phyloP scores from a whole-genome alignment of 2,113 vertebrate species.

The Bagarius yarrelli region DNA sequence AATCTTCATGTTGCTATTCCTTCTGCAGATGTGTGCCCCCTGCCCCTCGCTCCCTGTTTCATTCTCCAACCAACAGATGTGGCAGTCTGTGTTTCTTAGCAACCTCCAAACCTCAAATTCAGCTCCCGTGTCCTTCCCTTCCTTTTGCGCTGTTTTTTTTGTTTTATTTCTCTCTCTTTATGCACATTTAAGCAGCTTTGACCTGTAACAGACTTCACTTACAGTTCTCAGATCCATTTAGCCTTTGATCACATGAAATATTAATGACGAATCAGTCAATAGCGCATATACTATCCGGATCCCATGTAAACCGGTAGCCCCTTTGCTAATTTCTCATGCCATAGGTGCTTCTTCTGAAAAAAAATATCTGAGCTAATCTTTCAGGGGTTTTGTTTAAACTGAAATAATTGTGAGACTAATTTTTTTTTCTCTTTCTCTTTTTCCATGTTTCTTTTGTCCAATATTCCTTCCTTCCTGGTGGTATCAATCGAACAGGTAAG shows the following conservation, averaged over 20 bases:
- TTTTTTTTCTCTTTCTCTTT: constrained; percentile 6
- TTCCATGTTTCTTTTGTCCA: constrained; percentile 17
- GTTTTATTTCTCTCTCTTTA: not conserved
- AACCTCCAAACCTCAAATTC: constrained; percentile 33
- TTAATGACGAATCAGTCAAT: constrained; percentile 31
- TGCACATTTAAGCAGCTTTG: constrained; percentile 12
- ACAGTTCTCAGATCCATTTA: constrained; percentile 23
- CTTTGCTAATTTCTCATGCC: not conserved
- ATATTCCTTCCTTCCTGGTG: constrained; percentile 10
- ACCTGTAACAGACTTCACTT: constrained; percentile 32
- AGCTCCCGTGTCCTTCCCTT: constrained; percentile 18
- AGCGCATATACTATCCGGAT: not conserved
- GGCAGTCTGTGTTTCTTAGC: constrained; percentile 48
- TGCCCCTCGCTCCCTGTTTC: constrained; percentile 50
- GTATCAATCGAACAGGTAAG: constrained; percentile 50
- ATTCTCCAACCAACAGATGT: constrained; percentile 43
- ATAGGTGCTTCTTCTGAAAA: constrained; percentile 2
- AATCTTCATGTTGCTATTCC: constrained; percentile 24
- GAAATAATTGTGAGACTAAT: not conserved
- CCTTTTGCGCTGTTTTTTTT: not conserved
- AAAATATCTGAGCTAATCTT: not conserved
- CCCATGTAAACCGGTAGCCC: constrained; percentile 36
- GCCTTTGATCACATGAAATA: constrained; percentile 46
- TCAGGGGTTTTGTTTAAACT: not conserved
- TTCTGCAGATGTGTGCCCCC: constrained; percentile 52